Evolutionary conservation across 2,888 invertebrate species (phyloP).

Genomic region (Lamellibrachia columna): DNA sequence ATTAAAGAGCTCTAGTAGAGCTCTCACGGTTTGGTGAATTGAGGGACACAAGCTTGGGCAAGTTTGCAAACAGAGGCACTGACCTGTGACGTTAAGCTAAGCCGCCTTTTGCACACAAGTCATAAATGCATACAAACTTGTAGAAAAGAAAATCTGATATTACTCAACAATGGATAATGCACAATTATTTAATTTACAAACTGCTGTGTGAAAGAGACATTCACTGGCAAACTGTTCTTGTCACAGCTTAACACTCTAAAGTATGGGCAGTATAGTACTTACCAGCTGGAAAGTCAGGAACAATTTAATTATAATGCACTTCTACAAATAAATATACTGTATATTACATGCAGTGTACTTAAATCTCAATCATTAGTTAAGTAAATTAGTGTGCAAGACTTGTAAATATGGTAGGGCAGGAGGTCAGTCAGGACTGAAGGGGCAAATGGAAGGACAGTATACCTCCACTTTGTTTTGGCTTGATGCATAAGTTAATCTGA

Average conservation of each 20-base stretch:
- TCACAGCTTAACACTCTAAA: not conserved
- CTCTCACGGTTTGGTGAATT: not conserved
- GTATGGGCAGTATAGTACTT: not conserved
- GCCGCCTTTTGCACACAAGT: not conserved
- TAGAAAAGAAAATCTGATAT: not conserved
- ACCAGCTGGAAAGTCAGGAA: not conserved
- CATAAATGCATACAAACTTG: not conserved
- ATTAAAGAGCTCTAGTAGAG: not conserved
- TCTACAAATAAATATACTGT: not conserved
- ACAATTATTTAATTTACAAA: not conserved
- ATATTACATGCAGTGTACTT: too few relatives aligned
- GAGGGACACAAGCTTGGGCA: not conserved
- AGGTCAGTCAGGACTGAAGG: too few relatives aligned
- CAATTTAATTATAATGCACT: not conserved
- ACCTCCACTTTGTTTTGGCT: too few relatives aligned
- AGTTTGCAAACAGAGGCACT: not conserved
- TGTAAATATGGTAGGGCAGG: too few relatives aligned
- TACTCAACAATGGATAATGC: not conserved
- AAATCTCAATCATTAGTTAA: not conserved
- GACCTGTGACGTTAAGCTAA: not conserved
- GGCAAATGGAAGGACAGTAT: too few relatives aligned
- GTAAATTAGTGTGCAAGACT: too few relatives aligned
- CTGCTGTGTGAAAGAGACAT: not conserved
- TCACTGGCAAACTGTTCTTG: not conserved
- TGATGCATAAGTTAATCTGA: not conserved